Conservation (phyloP, 2,888 invertebrate genomes). For the Eubasilissa splendida region DNA sequence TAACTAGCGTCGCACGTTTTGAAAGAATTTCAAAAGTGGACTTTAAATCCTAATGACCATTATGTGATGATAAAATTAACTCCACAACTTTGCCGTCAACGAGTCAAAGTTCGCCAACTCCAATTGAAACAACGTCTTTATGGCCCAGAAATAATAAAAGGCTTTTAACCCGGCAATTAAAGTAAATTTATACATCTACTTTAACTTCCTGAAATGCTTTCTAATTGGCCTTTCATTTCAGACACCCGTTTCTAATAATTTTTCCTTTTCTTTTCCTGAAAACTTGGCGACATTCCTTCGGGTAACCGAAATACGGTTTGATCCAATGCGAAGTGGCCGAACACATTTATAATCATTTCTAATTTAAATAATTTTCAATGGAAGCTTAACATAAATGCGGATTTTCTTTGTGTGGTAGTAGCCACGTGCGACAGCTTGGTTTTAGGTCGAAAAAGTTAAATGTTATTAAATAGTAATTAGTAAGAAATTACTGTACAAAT, state of each 20-base stretch:
- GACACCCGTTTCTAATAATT: constrained; percentile 13
- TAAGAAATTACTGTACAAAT: no score
- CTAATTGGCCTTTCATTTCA: constrained; percentile 51
- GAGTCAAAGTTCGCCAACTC: constrained; percentile 43
- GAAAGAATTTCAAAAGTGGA: constrained; percentile 35
- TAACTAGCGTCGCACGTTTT: constrained; percentile 9
- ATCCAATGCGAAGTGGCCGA: neutral
- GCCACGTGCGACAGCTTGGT: no score
- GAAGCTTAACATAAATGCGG: no score
- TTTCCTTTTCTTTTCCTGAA: neutral
- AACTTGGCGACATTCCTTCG: neutral
- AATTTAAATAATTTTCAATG: no score
- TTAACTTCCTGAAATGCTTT: constrained; percentile 41
- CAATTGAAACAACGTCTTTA: constrained; percentile 47
- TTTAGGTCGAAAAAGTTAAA: no score
- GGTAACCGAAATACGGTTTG: neutral
- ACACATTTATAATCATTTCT: neutral
- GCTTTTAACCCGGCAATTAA: constrained; percentile 52
- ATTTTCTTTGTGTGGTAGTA: no score
- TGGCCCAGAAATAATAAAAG: constrained; percentile 44
- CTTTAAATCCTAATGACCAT: constrained; percentile 38
- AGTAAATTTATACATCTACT: constrained; percentile 51
- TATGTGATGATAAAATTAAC: constrained; percentile 45
- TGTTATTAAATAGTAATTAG: no score
- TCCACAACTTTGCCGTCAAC: constrained; percentile 31